Evolutionary conservation across 92 coral and sea anemone genomes (phyloP), one percentile per base, ranked within the genome.

Genomic region (Plumapathes pennacea): DNA sequence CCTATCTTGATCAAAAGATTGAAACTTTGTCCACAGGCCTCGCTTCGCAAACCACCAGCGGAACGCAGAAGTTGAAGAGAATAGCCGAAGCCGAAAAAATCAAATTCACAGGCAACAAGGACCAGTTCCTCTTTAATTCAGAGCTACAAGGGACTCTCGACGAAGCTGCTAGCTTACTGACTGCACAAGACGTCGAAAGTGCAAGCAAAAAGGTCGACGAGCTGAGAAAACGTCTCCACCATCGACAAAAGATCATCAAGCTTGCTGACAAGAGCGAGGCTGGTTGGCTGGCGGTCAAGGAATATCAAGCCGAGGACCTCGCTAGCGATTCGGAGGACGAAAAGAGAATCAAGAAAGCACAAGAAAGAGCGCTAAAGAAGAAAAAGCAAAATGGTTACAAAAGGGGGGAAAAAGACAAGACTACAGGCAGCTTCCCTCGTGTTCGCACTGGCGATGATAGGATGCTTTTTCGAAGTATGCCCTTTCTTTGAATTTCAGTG

Each of bases 231-330:
- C 12, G 47, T 24, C 28, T 49, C 14, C 2, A 41, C 2, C 18
- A 50, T 5, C 18, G 59, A 4, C 77, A 56, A 37, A 69, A 69
- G 48, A 33, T 56, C 9, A 69, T 58, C 28, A 69, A 69, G 38
- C 48, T 69, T 25, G 70, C 68, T 14, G 70, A 69, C 22, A 69
- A 69, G 15, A 69, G 77, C 57, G 70, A 69, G 32, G 57, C 77
- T 4, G 76, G 76, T 2, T 69, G 76, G 76, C 52, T 69, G 28
- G n/a, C n/a, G n/a, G n/a, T n/a, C n/a, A 69, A 39, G 42, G 54
- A 69, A 27, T 69, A 55, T 42, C 38, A 69, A 43, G 59, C 70
- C 5, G 67, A 60, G 67, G 67, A 60, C 19, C 53, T 51, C 31
- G 57, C 65, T 17, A 58, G 65, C 55, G 44, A 58, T 4, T 58